A percentile compares a stretch with the other conserved stretches of the same genome.
Evolutionary conservation across 2,797 vertebrate species (phyloP).

Genomic region (Phoebastria nigripes): DNA sequence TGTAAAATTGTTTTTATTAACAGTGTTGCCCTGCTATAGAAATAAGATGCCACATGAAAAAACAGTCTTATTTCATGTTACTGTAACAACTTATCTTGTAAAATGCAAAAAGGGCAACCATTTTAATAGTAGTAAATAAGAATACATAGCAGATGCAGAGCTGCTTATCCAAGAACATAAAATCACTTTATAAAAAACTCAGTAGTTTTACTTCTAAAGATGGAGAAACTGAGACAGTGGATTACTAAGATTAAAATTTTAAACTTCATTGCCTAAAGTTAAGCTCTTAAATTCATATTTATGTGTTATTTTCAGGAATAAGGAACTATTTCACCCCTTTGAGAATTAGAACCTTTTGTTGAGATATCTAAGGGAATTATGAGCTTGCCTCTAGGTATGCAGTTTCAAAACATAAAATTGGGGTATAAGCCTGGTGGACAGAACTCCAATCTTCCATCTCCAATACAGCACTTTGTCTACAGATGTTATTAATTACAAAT

Average conservation of each 20-base stretch:
- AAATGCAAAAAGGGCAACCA: neutral
- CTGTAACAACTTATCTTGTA: neutral
- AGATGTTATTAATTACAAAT: neutral
- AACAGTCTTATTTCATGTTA: neutral
- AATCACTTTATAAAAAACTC: neutral
- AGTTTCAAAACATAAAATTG: neutral
- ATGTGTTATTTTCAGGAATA: neutral
- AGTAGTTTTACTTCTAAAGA: neutral
- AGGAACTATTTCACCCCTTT: neutral
- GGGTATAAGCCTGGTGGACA: neutral
- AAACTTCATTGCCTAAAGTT: neutral
- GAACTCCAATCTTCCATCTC: neutral
- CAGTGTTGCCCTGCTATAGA: neutral
- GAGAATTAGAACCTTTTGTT: neutral
- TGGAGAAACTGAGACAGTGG: neutral
- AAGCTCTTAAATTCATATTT: neutral
- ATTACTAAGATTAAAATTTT: neutral
- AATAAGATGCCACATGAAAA: neutral
- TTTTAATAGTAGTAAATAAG: neutral
- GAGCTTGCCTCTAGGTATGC: neutral
- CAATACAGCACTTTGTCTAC: neutral
- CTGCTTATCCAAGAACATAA: neutral
- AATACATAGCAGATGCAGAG: neutral
- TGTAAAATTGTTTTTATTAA: neutral
- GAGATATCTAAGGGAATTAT: neutral